phyloP scores from a whole-genome alignment of 2,888 invertebrate genomes.

The Philopedon plagiatum region DNA sequence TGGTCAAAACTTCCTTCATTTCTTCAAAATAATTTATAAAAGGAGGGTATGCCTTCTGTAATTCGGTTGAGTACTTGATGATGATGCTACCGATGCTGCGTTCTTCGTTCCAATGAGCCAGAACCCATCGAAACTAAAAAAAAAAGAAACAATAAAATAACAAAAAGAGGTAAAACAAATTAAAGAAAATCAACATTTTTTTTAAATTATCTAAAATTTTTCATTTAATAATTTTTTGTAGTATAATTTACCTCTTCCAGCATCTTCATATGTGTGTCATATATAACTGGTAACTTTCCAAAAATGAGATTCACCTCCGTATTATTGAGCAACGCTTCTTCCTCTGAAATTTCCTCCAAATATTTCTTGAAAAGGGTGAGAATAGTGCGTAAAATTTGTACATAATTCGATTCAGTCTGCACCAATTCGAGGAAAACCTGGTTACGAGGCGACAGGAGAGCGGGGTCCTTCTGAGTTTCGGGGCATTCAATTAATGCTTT shows the following conservation, averaged over 20 bases:
- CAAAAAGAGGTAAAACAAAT: too few species aligned
- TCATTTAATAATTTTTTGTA: too few species aligned
- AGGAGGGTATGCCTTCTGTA: conserved; percentile 96
- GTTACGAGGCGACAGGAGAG: conserved; percentile 81
- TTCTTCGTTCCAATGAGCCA: conserved; percentile 89
- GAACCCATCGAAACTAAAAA: conserved; percentile 41
- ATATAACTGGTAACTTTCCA: conserved; percentile 94
- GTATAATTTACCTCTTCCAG: conserved; percentile 70
- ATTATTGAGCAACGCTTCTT: conserved; percentile 86
- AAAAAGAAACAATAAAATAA: not conserved
- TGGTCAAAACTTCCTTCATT: conserved; percentile 92
- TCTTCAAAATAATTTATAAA: conserved; percentile 99
- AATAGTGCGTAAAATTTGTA: conserved; percentile 93
- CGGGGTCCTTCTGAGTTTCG: conserved; percentile 71
- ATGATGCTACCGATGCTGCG: conserved; percentile 82
- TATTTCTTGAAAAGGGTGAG: conserved; percentile 95
- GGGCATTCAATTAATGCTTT: conserved; percentile 68
- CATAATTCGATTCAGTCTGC: conserved; percentile 98
- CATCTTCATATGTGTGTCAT: conserved; percentile 91
- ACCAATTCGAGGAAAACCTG: conserved; percentile 90
- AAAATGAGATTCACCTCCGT: conserved; percentile 96
- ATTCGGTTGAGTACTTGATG: conserved; percentile 84
- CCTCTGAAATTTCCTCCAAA: conserved; percentile 88
- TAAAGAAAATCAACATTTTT: too few species aligned
- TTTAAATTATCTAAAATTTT: too few species aligned